These are phyloP conservation scores for Ichneumoninae sp. DNA, from an alignment of 2,888 invertebrate genomes.

Conservation along the genomic window DNA sequence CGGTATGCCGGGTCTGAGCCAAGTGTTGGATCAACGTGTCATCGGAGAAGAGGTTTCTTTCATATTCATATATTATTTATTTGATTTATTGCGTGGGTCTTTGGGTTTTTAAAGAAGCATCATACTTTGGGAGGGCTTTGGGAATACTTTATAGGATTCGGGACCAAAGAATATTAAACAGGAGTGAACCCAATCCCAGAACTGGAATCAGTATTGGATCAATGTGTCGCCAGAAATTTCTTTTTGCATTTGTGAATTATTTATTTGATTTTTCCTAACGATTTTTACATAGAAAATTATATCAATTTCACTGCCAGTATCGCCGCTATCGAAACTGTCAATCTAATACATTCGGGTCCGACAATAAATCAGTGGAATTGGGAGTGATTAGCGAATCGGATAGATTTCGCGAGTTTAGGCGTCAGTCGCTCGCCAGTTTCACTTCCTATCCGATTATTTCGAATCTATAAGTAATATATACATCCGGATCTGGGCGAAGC, in stretches of 20 bases:
- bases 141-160: too few species aligned
- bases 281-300: neutral
- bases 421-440: neutral
- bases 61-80: neutral
- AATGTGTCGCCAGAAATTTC: too few species aligned
- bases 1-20: too few species aligned
- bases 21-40: too few species aligned
- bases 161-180: too few species aligned
- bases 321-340: neutral
- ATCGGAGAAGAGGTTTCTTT: too few species aligned
- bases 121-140: too few species aligned
- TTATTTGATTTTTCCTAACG: neutral
- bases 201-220: too few species aligned
- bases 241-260: too few species aligned
- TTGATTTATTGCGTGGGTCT: neutral
- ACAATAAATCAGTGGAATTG: constrained; percentile 40
- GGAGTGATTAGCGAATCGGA: constrained; percentile 23
- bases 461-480: neutral
- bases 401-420: constrained; percentile 24
- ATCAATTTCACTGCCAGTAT: neutral
- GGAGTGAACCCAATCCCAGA: too few species aligned
- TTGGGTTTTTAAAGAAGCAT: too few species aligned
- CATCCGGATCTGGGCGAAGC: too few species aligned
- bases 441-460: constrained; percentile 34
- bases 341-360: neutral